Conservation (phyloP, 92 coral and sea anemone species). For the Heliopora coerulea region DNA sequence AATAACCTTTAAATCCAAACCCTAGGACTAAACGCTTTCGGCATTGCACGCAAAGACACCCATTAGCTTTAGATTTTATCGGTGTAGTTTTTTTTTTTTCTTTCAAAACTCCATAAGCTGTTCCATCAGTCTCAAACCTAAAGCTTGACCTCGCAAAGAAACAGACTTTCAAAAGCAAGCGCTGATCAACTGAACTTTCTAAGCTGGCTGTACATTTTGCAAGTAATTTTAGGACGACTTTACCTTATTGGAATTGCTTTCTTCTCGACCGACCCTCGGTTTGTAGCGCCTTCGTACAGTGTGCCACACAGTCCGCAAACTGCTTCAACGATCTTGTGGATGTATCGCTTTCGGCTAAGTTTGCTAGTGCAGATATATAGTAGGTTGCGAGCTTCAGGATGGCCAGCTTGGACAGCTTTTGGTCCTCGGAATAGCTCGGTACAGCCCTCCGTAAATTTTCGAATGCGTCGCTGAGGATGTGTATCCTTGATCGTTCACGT, state of each 20-base stretch:
- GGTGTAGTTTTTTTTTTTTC: too few species aligned
- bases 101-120: too few species aligned
- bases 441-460: slow-evolving; percentile 89
- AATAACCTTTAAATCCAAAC: too few species aligned
- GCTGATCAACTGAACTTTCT: too few species aligned
- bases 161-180: too few species aligned
- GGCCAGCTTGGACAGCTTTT: slow-evolving; percentile 90
- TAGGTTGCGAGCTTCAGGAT: slow-evolving; percentile 89
- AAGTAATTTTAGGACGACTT: too few species aligned
- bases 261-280: slow-evolving; percentile 86
- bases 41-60: too few species aligned
- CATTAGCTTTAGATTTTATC: too few species aligned
- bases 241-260: slow-evolving; percentile 32
- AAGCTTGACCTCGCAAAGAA: too few species aligned
- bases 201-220: too few species aligned
- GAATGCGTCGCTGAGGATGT: slow-evolving; percentile 94
- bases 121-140: too few species aligned
- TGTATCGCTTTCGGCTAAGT: slow-evolving; percentile 77
- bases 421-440: slow-evolving; percentile 89
- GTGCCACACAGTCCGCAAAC: slow-evolving; percentile 89
- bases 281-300: slow-evolving; percentile 89
- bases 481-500: slow-evolving; percentile 88
- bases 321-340: slow-evolving; percentile 82
- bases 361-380: slow-evolving; percentile 82
- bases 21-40: too few species aligned